Percentiles rank a stretch among this genome's conserved stretches.
phyloP scores from a whole-genome alignment of 1,140 invertebrate genomes.

The Diuraphis noxia region DNA sequence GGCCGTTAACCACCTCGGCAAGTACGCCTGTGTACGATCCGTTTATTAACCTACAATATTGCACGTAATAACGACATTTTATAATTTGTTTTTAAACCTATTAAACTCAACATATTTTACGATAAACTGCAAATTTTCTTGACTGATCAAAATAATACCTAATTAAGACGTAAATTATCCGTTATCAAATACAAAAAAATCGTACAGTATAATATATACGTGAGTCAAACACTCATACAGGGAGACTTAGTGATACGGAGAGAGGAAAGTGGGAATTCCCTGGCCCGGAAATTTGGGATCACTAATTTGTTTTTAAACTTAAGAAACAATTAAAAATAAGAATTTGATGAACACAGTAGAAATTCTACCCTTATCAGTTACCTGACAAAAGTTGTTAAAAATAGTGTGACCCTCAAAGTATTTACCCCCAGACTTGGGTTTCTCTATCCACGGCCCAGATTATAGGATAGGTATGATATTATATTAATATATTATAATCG shows the following conservation, averaged over 20 bases:
- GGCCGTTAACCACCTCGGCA: not conserved
- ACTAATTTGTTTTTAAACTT: no score
- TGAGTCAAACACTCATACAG: no score
- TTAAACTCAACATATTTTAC: not conserved
- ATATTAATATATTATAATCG: not conserved
- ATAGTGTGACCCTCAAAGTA: no score
- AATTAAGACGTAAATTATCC: not conserved
- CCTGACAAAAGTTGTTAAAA: no score
- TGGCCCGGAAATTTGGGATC: no score
- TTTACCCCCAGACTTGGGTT: no score
- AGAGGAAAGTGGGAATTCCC: no score
- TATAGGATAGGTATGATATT: not conserved
- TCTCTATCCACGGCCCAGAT: no score
- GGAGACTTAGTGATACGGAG: no score
- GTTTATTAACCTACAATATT: not conserved
- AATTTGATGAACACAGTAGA: no score
- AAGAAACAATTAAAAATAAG: no score
- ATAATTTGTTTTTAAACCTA: not conserved
- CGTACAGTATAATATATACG: not conserved
- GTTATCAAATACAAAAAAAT: not conserved
- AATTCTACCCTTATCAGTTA: no score
- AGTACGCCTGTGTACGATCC: conserved; percentile 16
- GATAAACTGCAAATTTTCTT: not conserved
- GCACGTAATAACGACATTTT: not conserved
- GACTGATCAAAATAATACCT: not conserved